Evolutionary conservation across 2,888 invertebrate genomes (phyloP).

Genomic region (Pristionchus arcanus): DNA sequence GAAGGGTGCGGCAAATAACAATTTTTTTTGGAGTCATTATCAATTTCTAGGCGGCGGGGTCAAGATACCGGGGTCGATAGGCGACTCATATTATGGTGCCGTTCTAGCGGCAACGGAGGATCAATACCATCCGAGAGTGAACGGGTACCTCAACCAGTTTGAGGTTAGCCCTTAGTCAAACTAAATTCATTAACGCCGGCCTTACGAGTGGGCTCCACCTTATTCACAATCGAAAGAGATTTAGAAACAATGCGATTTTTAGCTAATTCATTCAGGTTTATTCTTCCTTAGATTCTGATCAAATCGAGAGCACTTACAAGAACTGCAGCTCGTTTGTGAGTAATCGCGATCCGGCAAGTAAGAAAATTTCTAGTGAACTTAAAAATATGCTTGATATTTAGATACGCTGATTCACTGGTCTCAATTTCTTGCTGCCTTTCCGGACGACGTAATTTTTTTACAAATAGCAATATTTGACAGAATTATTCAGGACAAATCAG

Average conservation of each 20-base stretch:
- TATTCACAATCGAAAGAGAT: not conserved
- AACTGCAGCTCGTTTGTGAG: not conserved
- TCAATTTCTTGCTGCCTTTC: not conserved
- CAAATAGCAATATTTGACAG: too few relatives aligned
- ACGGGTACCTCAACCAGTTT: constrained; percentile 27
- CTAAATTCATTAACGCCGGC: not conserved
- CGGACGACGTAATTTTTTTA: not conserved
- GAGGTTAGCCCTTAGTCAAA: not conserved
- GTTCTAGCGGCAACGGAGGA: not conserved
- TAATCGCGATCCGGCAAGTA: not conserved
- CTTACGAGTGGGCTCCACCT: too few relatives aligned
- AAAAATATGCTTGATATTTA: not conserved
- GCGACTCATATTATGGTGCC: not conserved
- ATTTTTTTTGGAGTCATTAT: not conserved
- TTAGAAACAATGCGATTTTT: not conserved
- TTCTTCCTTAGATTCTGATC: not conserved
- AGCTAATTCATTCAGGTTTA: not conserved
- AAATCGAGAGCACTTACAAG: not conserved
- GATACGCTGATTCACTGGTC: not conserved
- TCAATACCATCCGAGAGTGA: not conserved
- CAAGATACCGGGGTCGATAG: not conserved
- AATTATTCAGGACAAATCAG: not conserved
- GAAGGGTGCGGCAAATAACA: not conserved
- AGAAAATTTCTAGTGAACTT: not conserved
- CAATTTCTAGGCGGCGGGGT: not conserved